A percentile compares a stretch with the other conserved stretches of the same genome.
Conservation (phyloP, 2,113 vertebrate species). For the Oreocharis arfaki region DNA sequence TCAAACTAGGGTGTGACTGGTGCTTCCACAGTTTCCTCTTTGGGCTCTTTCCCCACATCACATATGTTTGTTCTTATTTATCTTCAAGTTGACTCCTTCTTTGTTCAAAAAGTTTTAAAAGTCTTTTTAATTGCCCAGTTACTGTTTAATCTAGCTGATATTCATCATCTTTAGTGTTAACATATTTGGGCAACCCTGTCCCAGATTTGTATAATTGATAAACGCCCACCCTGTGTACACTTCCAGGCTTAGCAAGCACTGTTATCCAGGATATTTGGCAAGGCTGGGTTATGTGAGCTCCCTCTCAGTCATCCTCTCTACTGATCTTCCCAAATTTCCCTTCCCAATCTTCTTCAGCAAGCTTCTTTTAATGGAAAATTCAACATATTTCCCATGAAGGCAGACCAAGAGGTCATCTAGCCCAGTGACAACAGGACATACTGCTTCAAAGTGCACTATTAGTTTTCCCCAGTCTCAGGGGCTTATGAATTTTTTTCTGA, state of each 20-base stretch:
- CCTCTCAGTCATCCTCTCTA: background rate
- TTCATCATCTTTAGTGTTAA: background rate
- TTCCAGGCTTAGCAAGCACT: background rate
- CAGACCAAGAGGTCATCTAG: background rate
- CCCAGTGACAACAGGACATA: background rate
- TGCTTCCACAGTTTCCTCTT: background rate
- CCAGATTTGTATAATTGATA: background rate
- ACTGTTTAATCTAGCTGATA: background rate
- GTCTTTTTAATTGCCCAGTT: background rate
- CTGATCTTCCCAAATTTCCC: background rate
- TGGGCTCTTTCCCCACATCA: background rate
- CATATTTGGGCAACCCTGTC: background rate
- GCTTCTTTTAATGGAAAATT: background rate
- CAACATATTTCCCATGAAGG: background rate
- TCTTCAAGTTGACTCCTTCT: background rate
- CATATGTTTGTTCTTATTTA: background rate
- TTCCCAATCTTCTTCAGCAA: background rate
- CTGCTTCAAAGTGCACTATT: background rate
- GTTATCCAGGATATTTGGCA: background rate
- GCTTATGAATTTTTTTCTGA: background rate
- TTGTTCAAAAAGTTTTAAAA: background rate
- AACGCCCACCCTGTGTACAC: background rate
- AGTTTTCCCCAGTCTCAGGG: background rate
- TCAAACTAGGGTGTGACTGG: rapidly evolving
- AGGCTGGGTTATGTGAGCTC: background rate